Evolutionary conservation across 2,888 invertebrate species (phyloP).

Genomic region (Lypha dubia): DNA sequence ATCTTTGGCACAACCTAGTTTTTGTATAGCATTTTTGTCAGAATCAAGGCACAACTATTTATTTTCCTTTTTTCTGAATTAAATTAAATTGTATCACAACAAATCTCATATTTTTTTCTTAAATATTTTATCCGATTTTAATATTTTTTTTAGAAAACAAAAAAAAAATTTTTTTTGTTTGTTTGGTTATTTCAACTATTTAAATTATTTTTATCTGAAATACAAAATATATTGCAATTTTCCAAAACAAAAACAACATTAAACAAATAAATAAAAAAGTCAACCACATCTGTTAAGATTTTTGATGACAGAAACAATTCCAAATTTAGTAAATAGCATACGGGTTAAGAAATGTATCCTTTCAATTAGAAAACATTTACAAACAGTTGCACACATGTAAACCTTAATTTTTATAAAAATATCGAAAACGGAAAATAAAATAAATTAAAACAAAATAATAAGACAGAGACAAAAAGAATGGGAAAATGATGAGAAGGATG

Average conservation of each 20-base stretch:
- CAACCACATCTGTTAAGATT: slow-evolving; percentile 48
- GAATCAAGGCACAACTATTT: too few species aligned
- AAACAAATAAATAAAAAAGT: background rate
- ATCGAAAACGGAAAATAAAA: slow-evolving; percentile 34
- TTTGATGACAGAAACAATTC: slow-evolving; percentile 55
- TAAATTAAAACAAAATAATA: slow-evolving; percentile 55
- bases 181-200: too few species aligned
- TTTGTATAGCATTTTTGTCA: too few species aligned
- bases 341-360: slow-evolving; percentile 49
- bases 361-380: slow-evolving; percentile 27
- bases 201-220: background rate
- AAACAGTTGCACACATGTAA: background rate
- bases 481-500: slow-evolving; percentile 76
- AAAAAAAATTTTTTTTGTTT: too few species aligned
- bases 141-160: too few species aligned
- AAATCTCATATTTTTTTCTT: too few species aligned
- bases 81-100: too few species aligned
- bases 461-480: slow-evolving; percentile 70
- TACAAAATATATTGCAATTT: slow-evolving; percentile 9
- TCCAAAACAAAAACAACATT: background rate
- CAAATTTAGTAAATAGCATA: slow-evolving; percentile 61
- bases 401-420: slow-evolving; percentile 36
- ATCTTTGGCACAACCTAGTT: too few species aligned
- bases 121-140: too few species aligned
- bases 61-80: too few species aligned